Evolutionary conservation across 2,888 invertebrate genomes (phyloP), one percentile per base, ranked within the genome.

Genomic region (Athrips mouffetella): DNA sequence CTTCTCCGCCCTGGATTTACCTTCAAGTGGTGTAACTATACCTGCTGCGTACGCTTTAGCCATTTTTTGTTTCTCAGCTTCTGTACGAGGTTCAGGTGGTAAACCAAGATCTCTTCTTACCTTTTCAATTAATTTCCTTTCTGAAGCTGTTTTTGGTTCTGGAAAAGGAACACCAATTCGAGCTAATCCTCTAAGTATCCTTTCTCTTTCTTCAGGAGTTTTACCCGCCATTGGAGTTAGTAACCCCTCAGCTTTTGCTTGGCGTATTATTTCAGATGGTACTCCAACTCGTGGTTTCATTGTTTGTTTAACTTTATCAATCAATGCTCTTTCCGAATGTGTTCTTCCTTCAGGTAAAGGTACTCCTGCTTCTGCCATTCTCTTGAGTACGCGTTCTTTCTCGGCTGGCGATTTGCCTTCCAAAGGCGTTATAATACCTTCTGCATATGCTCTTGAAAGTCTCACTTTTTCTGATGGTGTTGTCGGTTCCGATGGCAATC

Each of bases 331-430:
- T 54, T 63, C 63, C 3, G 68, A 65, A 16, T 58, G 8, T 2
- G 66, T 65, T 16, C 67, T 49, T 0, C 66, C 67, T 53, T 64
- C 45, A n/a, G 73, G 65, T 16, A 73, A 46, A 0, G 63, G 52
- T 8, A 70, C 20, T 0, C 65, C 69, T 25, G 53, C 45, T 3
- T 61, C 55, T 4, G 59, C 60, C 41, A 59, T 54, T 2, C 42
- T 52, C 29, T 37, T 48, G 23, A 70, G 23, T 20, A 67, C 53
- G 5, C 62, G 63, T 49, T 65, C 63, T 46, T 65, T 71, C 10
- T 49, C 30, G 62, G 66, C 18, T 2, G 10, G 49, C 6, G 60
- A 47, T 41, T 62, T 65, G 11, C 53, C 59, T 51, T 53, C 49
- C 4, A 61, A 29, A 2, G 60, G 58, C 7, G 55, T 63, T 5